Evolutionary conservation across 1,140 invertebrate species (phyloP).

Genomic region (Hypothenemus hampei): DNA sequence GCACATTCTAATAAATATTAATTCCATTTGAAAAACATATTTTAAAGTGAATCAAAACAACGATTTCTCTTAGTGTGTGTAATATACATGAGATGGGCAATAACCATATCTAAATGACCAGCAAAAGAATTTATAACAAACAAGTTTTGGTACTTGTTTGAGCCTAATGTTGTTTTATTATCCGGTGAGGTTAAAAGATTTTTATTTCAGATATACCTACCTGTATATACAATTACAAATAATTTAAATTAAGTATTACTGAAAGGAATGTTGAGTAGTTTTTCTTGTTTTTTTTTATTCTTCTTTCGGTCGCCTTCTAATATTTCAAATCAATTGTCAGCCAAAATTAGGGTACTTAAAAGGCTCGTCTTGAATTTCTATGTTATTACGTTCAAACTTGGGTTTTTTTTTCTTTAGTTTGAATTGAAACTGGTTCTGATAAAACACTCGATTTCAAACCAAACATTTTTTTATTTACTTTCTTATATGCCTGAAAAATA

Average conservation of each 20-base stretch:
- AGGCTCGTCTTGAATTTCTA: slow-evolving; percentile 4
- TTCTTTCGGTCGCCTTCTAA: background rate
- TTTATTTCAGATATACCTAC: slow-evolving; percentile 25
- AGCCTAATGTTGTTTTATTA: slow-evolving; percentile 27
- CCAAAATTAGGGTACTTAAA: slow-evolving; percentile 17
- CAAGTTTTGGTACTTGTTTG: slow-evolving; percentile 26
- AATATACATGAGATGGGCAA: slow-evolving; percentile 13
- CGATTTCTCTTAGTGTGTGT: slow-evolving; percentile 2
- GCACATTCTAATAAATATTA: too few species aligned
- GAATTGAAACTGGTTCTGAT: too few species aligned
- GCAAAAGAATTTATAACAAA: slow-evolving; percentile 24
- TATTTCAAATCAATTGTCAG: slow-evolving; percentile 21
- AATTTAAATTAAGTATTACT: slow-evolving; percentile 27
- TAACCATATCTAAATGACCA: slow-evolving; percentile 23
- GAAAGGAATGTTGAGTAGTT: slow-evolving; percentile 23
- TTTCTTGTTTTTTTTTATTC: slow-evolving; percentile 21
- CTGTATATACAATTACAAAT: slow-evolving; percentile 27
- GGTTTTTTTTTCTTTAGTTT: too few species aligned
- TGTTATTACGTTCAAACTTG: slow-evolving; percentile 3
- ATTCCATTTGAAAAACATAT: too few species aligned
- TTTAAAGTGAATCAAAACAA: background rate
- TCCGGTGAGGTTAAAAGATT: slow-evolving; percentile 18
- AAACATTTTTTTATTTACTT: too few species aligned
- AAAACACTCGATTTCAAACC: too few species aligned
- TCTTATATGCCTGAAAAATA: too few species aligned